A percentile compares a stretch with the other conserved stretches of the same genome.
Conservation (phyloP, 2,888 invertebrate genomes). For the Anoncus sp. region DNA sequence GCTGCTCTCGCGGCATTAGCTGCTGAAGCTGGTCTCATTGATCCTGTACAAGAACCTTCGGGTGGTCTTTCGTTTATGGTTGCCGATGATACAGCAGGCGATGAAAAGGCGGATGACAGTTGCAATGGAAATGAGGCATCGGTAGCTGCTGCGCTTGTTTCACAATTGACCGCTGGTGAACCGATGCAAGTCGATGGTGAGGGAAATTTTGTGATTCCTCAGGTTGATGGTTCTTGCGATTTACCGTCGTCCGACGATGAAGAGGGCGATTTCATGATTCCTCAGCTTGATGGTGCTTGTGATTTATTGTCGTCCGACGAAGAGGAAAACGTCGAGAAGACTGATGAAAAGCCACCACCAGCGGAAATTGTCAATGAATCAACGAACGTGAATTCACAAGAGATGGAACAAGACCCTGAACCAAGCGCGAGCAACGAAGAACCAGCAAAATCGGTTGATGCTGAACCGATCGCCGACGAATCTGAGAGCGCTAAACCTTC, state of each 20-base stretch:
- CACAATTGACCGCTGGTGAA: constrained; percentile 76
- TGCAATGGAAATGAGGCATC: constrained; percentile 81
- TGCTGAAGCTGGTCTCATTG: constrained; percentile 87
- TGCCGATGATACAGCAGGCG: constrained; percentile 75
- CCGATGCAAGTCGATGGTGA: constrained; percentile 81
- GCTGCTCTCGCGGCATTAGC: constrained; percentile 87
- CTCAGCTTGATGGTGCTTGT: constrained; percentile 80
- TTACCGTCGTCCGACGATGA: constrained; percentile 77
- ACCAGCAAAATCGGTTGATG: neutral
- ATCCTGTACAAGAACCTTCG: constrained; percentile 83
- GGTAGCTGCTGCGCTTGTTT: constrained; percentile 74
- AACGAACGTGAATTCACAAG: constrained; percentile 59
- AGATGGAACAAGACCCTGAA: constrained; percentile 70
- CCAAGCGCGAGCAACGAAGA: constrained; percentile 40
- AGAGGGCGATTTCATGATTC: constrained; percentile 76
- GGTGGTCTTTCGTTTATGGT: constrained; percentile 81
- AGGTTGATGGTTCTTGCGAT: constrained; percentile 80
- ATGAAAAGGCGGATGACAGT: constrained; percentile 79
- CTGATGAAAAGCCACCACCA: no score
- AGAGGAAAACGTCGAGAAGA: constrained; percentile 65
- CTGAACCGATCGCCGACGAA: constrained; percentile 24
- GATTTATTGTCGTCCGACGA: constrained; percentile 78
- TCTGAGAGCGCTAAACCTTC: neutral
- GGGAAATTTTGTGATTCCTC: constrained; percentile 81
- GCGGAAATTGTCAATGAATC: constrained; percentile 37